phyloP scores from a whole-genome alignment of 2,888 invertebrate genomes.

The Nomada flava region DNA sequence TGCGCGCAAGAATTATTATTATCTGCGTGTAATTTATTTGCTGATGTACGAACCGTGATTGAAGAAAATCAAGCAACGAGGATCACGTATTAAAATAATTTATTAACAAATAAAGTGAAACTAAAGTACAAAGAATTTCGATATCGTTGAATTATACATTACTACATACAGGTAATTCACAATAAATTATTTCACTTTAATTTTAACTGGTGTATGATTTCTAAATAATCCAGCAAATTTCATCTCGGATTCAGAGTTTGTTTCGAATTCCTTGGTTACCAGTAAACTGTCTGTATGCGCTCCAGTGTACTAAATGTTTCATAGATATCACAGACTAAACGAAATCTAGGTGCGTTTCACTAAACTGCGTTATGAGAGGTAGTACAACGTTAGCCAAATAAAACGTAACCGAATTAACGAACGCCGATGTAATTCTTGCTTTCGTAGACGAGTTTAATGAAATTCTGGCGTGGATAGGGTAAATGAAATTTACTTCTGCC shows the following conservation, averaged over 20 bases:
- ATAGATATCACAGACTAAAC: neutral
- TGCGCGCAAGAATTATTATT: no score
- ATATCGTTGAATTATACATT: no score
- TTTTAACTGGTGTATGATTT: neutral
- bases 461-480: slow-evolving; percentile 39
- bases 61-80: no score
- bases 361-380: neutral
- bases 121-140: no score
- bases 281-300: neutral
- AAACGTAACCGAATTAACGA: slow-evolving; percentile 48
- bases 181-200: neutral
- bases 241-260: neutral
- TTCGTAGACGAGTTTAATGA: slow-evolving; percentile 61
- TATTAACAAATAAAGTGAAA: no score
- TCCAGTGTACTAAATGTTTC: neutral
- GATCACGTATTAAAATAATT: no score
- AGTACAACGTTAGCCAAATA: slow-evolving; percentile 19
- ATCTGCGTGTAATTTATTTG: no score
- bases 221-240: no score
- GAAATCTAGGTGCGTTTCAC: slow-evolving; percentile 7
- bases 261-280: neutral
- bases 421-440: slow-evolving; percentile 50
- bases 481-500: slow-evolving; percentile 57
- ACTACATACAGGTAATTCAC: neutral
- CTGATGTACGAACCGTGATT: no score